phyloP scores from a whole-genome alignment of 2,797 vertebrate genomes.

The Enteromius afrohamiltoni region DNA sequence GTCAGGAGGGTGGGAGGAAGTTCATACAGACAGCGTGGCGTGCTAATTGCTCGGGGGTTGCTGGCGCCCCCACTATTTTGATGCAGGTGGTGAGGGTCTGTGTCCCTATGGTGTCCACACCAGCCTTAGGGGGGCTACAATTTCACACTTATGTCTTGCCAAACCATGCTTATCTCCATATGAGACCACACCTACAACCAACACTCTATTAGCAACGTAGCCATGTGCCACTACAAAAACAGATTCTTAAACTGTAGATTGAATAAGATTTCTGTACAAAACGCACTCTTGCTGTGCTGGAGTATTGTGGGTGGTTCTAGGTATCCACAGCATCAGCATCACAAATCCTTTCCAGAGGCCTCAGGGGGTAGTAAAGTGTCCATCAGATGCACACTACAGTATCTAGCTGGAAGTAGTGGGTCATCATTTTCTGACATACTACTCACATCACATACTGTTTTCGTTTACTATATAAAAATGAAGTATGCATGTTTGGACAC shows the following conservation, averaged over 20 bases:
- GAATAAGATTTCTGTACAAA: not conserved
- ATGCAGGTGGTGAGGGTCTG: constrained; percentile 60
- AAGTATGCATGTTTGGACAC: not conserved
- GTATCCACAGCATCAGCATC: not conserved
- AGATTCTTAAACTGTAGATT: constrained; percentile 1
- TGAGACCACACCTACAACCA: constrained; percentile 26
- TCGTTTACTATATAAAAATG: not conserved
- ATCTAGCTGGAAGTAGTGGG: not conserved
- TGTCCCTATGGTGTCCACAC: constrained; percentile 55
- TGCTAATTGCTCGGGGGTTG: constrained; percentile 73
- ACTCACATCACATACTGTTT: not conserved
- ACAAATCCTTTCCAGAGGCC: not conserved
- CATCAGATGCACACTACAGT: not conserved
- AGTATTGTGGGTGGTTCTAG: not conserved
- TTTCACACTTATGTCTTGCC: constrained; percentile 46
- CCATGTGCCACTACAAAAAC: not conserved
- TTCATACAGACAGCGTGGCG: constrained; percentile 69
- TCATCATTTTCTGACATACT: not conserved
- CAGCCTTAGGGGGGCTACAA: constrained; percentile 46
- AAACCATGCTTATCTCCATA: constrained; percentile 44
- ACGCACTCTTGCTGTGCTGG: not conserved
- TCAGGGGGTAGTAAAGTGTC: not conserved
- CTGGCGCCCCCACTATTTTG: constrained; percentile 58
- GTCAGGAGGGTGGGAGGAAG: constrained; percentile 69
- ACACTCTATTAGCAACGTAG: not conserved